Evolutionary conservation across 2,888 invertebrate genomes (phyloP).

Genomic region (Campoletis raptor): DNA sequence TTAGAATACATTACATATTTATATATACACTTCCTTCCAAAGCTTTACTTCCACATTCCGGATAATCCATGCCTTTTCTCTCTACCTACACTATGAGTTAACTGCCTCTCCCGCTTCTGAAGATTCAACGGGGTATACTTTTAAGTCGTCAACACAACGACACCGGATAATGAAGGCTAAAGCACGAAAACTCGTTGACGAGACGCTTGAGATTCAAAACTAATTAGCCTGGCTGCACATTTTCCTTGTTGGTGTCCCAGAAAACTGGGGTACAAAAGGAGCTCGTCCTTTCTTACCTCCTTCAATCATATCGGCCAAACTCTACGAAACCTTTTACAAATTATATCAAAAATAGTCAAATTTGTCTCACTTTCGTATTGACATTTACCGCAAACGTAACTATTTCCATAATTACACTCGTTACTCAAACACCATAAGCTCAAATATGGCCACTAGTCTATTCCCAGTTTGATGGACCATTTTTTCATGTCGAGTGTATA

Average conservation of each 20-base stretch:
- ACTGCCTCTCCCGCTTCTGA: constrained; percentile 24
- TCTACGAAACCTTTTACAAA: neutral
- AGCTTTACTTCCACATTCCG: constrained; percentile 28
- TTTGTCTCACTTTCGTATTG: neutral
- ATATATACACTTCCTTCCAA: constrained; percentile 14
- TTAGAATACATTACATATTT: neutral
- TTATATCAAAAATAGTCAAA: neutral
- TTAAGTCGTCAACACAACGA: constrained; percentile 56
- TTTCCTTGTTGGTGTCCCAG: constrained; percentile 14
- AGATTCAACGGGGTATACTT: constrained; percentile 32
- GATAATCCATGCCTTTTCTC: constrained; percentile 53
- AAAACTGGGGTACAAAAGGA: constrained; percentile 12
- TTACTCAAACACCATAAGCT: neutral
- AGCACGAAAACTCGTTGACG: constrained; percentile 53
- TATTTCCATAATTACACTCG: neutral
- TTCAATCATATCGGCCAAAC: neutral
- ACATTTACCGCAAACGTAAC: neutral
- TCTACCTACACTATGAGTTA: constrained; percentile 9
- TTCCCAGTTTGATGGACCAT: neutral
- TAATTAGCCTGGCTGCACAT: constrained; percentile 49
- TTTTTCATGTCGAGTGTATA: too few relatives aligned
- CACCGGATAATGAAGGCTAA: constrained; percentile 43
- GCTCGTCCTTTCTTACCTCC: constrained; percentile 10
- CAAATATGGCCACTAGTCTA: neutral
- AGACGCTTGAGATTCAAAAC: constrained; percentile 53